A percentile compares a stretch with the other conserved stretches of the same genome.
These are phyloP conservation scores for Terrapene triunguis DNA, from an alignment of 2,113 vertebrate genomes.

Conservation along the genomic window DNA sequence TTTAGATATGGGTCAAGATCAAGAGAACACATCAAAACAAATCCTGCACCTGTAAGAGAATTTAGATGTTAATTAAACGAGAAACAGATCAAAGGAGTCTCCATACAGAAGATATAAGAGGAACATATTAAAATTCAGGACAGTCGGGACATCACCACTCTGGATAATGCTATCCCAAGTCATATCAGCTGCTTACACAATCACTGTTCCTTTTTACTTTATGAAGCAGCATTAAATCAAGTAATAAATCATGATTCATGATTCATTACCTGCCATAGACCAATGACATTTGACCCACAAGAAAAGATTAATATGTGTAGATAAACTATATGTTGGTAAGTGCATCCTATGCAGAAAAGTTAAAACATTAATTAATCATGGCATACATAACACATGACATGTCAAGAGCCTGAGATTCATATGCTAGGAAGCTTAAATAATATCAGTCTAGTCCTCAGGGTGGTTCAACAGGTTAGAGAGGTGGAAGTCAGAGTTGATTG, in stretches of 20 bases:
- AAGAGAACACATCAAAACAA: slow-evolving; percentile 70
- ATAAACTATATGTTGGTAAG: slow-evolving; percentile 25
- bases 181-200: background rate
- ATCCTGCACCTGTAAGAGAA: slow-evolving; percentile 52
- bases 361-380: slow-evolving; percentile 31
- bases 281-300: slow-evolving; percentile 28
- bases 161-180: fast-evolving
- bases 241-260: background rate
- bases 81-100: slow-evolving; percentile 61
- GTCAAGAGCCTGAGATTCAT: background rate
- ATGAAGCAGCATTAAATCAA: background rate
- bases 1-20: slow-evolving; percentile 71
- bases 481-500: background rate
- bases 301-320: slow-evolving; percentile 27
- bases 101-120: background rate
- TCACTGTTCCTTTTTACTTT: background rate
- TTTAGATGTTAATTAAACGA: slow-evolving; percentile 70
- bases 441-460: background rate
- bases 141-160: background rate
- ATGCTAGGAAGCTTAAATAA: background rate
- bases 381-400: background rate
- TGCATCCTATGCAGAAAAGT: background rate
- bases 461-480: background rate
- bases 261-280: slow-evolving; percentile 13
- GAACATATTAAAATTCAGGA: background rate